Percentiles rank a stretch among this genome's conserved stretches.
Conservation (phyloP, 2,888 invertebrate species). For the Oscheius sp. region DNA sequence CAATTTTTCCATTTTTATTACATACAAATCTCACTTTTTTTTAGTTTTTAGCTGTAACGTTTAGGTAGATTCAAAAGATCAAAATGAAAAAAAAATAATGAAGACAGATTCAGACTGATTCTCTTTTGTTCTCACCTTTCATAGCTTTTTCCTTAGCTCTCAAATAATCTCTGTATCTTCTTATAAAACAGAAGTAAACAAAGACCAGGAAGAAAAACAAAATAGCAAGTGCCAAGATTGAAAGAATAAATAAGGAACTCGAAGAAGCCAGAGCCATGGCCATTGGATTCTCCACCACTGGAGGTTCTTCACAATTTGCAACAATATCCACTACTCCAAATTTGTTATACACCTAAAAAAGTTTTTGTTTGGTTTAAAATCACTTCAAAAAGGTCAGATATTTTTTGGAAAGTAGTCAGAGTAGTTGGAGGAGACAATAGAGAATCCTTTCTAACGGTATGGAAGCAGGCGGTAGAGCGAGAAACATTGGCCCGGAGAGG, state of each 20-base stretch:
- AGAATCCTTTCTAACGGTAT: not conserved
- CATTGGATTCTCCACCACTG: not conserved
- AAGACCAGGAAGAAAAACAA: conserved; percentile 16
- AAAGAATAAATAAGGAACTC: not conserved
- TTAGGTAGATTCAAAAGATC: no score
- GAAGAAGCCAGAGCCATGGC: no score
- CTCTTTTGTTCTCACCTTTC: conserved; percentile 20
- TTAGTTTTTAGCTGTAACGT: no score
- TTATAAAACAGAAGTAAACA: conserved; percentile 54
- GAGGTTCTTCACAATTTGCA: not conserved
- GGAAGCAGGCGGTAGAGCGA: conserved; percentile 24
- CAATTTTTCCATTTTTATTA: no score
- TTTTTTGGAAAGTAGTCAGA: not conserved
- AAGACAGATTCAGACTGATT: no score
- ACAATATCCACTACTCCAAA: conserved; percentile 24
- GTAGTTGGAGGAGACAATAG: conserved; percentile 9
- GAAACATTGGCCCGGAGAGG: not conserved
- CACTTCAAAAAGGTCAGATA: conserved; percentile 4
- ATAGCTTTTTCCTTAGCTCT: conserved; percentile 28
- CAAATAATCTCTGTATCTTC: conserved; percentile 41
- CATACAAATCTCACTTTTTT: no score
- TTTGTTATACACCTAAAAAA: conserved; percentile 16
- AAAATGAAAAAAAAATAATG: no score
- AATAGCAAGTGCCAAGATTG: conserved; percentile 8
- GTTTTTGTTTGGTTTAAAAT: not conserved